A percentile compares a stretch with the other conserved stretches of the same genome.
Conservation (phyloP, 1,140 invertebrate genomes). For the Drosophila tropicalis region DNA sequence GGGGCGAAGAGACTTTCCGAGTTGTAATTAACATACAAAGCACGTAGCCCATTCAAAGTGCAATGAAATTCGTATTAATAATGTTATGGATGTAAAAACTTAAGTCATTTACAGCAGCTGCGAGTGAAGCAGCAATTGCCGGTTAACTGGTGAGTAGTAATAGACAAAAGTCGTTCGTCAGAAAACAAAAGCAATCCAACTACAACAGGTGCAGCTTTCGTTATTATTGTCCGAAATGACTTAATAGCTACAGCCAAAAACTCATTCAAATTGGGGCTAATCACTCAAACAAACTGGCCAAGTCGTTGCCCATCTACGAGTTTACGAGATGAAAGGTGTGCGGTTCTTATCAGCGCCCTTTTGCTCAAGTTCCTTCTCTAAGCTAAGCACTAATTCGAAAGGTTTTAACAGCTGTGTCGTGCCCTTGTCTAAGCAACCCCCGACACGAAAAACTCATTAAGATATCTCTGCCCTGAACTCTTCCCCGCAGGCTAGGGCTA, state of each 20-base stretch:
- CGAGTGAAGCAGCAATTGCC: background rate
- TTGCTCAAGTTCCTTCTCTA: background rate
- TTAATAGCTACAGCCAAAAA: background rate
- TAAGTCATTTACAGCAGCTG: conserved; percentile 44
- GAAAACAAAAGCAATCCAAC: conserved; percentile 17
- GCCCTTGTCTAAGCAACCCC: conserved; percentile 40
- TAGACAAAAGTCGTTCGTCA: conserved; percentile 27
- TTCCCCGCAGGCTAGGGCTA: background rate
- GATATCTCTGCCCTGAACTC: conserved; percentile 17
- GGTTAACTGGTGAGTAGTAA: background rate
- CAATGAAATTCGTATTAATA: conserved; percentile 70
- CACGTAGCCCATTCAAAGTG: conserved; percentile 63
- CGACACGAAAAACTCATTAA: conserved; percentile 73
- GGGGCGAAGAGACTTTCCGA: background rate
- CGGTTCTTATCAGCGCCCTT: background rate
- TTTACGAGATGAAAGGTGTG: background rate
- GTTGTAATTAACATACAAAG: conserved; percentile 69
- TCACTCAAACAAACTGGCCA: background rate
- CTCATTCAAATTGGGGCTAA: background rate
- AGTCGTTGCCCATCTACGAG: too few relatives aligned
- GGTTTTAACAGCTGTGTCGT: conserved; percentile 34
- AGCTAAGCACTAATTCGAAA: conserved; percentile 44
- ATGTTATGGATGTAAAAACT: conserved; percentile 40
- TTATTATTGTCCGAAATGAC: background rate
- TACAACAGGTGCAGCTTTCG: conserved; percentile 12